Evolutionary conservation across 2,888 invertebrate species (phyloP), one percentile per base, ranked within the genome.

Genomic region (Liodrosophila aerea): DNA sequence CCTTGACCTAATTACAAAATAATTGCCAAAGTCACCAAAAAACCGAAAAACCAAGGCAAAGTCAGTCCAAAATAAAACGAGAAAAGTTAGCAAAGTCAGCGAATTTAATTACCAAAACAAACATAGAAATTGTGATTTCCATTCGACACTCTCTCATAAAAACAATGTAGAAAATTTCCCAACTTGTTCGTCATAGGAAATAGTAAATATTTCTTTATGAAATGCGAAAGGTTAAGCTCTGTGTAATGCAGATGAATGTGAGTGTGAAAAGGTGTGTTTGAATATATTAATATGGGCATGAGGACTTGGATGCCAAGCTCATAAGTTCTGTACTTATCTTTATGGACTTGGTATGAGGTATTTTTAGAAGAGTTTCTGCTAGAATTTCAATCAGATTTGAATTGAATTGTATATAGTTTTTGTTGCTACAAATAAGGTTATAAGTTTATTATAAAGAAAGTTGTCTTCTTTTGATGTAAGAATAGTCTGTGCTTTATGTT

Each of bases 1-100:
- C 82, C 87, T 83, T 83, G 82, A 83, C 82, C 82, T 60, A 73
- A 83, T 80, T 87, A 83, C 82, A 50, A 76, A 68, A 78, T 80
- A 85, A 86, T 74, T 85, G 66, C 47, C 29, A 43, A 46, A 41
- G 33, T n/a, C 37, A 37, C 34, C 29, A 8, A 37, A 7, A 11
- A 37, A 27, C 11, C 16, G 7, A 12, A 15, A 12, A 15, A 40
- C 9, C 16, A 11, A 22, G 11, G 7, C n/a, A 39, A 5, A 16
- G 22, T 9, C 8, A 18, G 4, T 18, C 2, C 8, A 16, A 11
- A 22, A 1, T 11, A 0, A 5, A 30, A 18, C 13, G 15, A 37
- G 13, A 47, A 43, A 57, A 58, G 50, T 50, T 36, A 22, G 70
- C 53, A 49, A 65, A 64, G 36, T 63, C 61, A 75, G 51, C 47